Percentiles rank a stretch among this genome's conserved stretches.
These are phyloP conservation scores for Thamnophis sirtalis DNA, from an alignment of 2,113 vertebrate genomes.

Conservation along the genomic window DNA sequence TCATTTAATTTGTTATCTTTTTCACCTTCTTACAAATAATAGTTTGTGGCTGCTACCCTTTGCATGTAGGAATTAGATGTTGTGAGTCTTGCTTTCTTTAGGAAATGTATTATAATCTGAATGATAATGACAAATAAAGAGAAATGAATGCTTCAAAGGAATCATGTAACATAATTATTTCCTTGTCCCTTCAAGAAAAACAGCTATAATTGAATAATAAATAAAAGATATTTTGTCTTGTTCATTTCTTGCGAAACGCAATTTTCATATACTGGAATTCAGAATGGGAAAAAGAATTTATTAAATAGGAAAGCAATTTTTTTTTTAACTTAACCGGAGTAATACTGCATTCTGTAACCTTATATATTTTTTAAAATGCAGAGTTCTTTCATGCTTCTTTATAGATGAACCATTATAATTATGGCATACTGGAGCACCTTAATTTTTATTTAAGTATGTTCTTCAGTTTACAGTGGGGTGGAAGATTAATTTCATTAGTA, in stretches of 20 bases:
- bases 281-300: neutral
- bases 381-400: neutral
- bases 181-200: neutral
- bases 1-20: no score
- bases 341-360: neutral
- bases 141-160: neutral
- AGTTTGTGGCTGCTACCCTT: neutral
- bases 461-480: neutral
- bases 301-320: conserved; percentile 7
- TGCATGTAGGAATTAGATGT: neutral
- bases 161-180: neutral
- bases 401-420: conserved; percentile 3
- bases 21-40: neutral
- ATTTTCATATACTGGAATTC: conserved; percentile 1
- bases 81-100: neutral
- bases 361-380: neutral
- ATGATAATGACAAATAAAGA: neutral
- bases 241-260: neutral
- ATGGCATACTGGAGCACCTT: conserved; percentile 5
- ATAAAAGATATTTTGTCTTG: neutral
- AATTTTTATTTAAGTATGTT: neutral
- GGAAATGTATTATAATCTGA: neutral
- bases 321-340: neutral
- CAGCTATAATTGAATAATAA: neutral
- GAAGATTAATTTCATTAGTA: conserved; percentile 8